Evolutionary conservation across 2,113 vertebrate species (phyloP).

Genomic region (Bettongia penicillata): DNA sequence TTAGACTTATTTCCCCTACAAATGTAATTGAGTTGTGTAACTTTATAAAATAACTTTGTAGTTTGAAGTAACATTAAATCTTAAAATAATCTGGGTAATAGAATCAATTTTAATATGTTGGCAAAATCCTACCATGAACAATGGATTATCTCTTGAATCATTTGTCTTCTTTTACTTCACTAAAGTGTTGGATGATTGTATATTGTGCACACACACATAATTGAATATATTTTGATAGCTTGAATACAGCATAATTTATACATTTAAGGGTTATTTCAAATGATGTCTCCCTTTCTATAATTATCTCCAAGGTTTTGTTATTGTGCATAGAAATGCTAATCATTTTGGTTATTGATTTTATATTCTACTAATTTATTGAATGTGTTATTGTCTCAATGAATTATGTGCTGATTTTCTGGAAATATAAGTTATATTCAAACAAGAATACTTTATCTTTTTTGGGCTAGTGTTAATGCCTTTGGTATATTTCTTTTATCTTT

Average conservation of each 20-base stretch:
- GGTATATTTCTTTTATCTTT: background rate
- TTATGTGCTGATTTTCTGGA: background rate
- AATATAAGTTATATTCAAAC: background rate
- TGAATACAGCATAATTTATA: background rate
- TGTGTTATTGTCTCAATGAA: background rate
- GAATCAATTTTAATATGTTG: background rate
- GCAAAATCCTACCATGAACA: background rate
- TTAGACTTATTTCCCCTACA: background rate
- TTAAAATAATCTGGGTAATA: background rate
- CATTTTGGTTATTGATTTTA: background rate
- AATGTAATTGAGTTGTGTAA: background rate
- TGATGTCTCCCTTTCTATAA: background rate
- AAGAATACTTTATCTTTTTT: background rate
- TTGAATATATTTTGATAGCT: background rate
- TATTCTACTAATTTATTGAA: background rate
- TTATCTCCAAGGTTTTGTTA: background rate
- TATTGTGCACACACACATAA: background rate
- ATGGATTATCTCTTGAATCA: background rate
- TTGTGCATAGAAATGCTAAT: background rate
- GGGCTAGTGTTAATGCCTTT: background rate
- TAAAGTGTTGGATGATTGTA: background rate
- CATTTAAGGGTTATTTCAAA: background rate
- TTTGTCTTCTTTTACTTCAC: background rate
- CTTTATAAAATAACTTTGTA: background rate
- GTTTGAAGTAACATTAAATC: background rate